Conservation (phyloP, 2,888 invertebrate species). For the Ceramica pisi region DNA sequence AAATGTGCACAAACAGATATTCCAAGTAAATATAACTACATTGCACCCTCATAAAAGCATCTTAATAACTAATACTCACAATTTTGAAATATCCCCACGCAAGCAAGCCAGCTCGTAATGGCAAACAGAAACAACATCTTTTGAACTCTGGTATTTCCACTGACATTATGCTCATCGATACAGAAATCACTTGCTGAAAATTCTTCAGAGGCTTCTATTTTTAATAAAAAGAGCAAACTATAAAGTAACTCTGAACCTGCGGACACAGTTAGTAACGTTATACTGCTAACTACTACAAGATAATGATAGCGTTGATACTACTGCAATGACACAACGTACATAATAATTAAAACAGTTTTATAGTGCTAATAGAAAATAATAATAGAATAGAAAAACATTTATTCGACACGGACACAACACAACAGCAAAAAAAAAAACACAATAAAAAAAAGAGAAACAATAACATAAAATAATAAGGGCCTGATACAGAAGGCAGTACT, state of each 20-base stretch:
- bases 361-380: too few relatives aligned
- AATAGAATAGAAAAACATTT: too few relatives aligned
- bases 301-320: background rate
- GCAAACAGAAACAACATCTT: constrained; percentile 60
- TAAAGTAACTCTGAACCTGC: too few relatives aligned
- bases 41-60: background rate
- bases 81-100: constrained; percentile 57
- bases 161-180: constrained; percentile 32
- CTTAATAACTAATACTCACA: constrained; percentile 60
- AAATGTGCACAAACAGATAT: background rate
- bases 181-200: background rate
- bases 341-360: background rate
- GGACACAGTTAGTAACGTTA: background rate
- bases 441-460: too few relatives aligned
- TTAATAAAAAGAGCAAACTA: too few relatives aligned
- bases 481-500: too few relatives aligned
- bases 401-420: too few relatives aligned
- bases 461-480: too few relatives aligned
- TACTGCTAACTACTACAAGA: too few relatives aligned
- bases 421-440: too few relatives aligned
- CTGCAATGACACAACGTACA: background rate
- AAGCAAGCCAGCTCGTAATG: constrained; percentile 55
- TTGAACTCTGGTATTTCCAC: constrained; percentile 27
- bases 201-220: too few relatives aligned
- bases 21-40: too few relatives aligned